Conservation (phyloP, 2,888 invertebrate species). For the Acanthosoma haemorrhoidale region DNA sequence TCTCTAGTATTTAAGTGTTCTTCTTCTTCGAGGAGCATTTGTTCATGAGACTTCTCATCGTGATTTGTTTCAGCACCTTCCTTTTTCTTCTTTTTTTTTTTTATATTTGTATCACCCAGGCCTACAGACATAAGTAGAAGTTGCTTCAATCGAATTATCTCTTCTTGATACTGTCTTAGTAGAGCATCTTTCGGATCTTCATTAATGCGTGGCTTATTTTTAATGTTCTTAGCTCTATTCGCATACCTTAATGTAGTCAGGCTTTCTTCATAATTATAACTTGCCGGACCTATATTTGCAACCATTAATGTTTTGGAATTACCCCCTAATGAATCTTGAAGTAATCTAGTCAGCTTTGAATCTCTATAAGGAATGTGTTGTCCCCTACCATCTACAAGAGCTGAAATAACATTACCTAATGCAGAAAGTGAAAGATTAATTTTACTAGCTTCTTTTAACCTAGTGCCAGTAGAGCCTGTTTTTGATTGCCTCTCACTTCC, state of each 20-base stretch:
- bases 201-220: slow-evolving; percentile 96
- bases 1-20: slow-evolving; percentile 40
- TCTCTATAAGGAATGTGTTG: slow-evolving; percentile 96
- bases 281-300: slow-evolving; percentile 96
- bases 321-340: slow-evolving; percentile 91
- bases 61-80: slow-evolving; percentile 25
- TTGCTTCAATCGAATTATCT: slow-evolving; percentile 69
- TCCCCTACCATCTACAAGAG: slow-evolving; percentile 85
- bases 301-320: slow-evolving; percentile 99
- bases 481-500: slow-evolving; percentile 97
- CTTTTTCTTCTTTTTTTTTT: slow-evolving; percentile 34
- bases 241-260: slow-evolving; percentile 94
- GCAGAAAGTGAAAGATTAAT: slow-evolving; percentile 95
- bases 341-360: slow-evolving; percentile 89
- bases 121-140: slow-evolving; percentile 24
- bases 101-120: slow-evolving; percentile 4
- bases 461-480: slow-evolving; percentile 84
- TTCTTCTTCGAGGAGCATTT: slow-evolving; percentile 43
- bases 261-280: slow-evolving; percentile 96
- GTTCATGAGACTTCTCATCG: slow-evolving; percentile 40
- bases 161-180: slow-evolving; percentile 89
- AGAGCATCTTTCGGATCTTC: slow-evolving; percentile 99
- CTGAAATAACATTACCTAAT: slow-evolving; percentile 97
- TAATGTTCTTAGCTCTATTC: slow-evolving; percentile 95
- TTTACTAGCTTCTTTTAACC: slow-evolving; percentile 92